phyloP scores from a whole-genome alignment of 1,140 invertebrate genomes.

The Drosophila asahinai region DNA sequence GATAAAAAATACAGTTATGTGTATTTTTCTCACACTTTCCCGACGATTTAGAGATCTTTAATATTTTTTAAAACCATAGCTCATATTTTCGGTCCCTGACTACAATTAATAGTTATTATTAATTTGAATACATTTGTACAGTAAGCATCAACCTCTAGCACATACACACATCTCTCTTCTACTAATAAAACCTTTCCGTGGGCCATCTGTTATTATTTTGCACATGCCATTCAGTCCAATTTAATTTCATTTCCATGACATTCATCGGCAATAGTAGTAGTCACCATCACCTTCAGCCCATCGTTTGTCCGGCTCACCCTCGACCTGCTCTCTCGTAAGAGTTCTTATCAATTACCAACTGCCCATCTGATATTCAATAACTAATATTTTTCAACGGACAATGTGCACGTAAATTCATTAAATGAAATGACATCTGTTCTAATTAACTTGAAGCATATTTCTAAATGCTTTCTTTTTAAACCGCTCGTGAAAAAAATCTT shows the following conservation, averaged over 20 bases:
- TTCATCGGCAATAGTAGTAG: constrained; percentile 21
- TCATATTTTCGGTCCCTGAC: too few species aligned
- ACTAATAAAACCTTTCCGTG: background rate
- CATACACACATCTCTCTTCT: background rate
- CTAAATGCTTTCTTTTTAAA: too few species aligned
- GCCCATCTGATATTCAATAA: constrained; percentile 19
- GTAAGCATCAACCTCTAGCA: background rate
- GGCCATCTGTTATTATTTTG: constrained; percentile 23
- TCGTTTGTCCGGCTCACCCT: constrained; percentile 5
- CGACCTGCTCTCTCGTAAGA: constrained; percentile 16
- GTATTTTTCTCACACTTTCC: too few species aligned
- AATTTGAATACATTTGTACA: too few species aligned
- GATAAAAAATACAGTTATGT: too few species aligned
- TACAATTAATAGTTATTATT: too few species aligned
- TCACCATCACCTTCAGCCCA: constrained; percentile 1
- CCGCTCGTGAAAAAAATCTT: too few species aligned
- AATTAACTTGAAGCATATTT: too few species aligned
- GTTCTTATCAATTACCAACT: constrained; percentile 35
- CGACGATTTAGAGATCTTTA: too few species aligned
- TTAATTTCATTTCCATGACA: constrained; percentile 50
- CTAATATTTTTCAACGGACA: constrained; percentile 18
- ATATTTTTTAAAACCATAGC: too few species aligned
- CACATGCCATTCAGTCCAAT: constrained; percentile 36
- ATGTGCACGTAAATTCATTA: background rate
- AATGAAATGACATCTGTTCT: too few species aligned